Evolutionary conservation across 2,888 invertebrate species (phyloP).

Genomic region (Ectemnius continuus): DNA sequence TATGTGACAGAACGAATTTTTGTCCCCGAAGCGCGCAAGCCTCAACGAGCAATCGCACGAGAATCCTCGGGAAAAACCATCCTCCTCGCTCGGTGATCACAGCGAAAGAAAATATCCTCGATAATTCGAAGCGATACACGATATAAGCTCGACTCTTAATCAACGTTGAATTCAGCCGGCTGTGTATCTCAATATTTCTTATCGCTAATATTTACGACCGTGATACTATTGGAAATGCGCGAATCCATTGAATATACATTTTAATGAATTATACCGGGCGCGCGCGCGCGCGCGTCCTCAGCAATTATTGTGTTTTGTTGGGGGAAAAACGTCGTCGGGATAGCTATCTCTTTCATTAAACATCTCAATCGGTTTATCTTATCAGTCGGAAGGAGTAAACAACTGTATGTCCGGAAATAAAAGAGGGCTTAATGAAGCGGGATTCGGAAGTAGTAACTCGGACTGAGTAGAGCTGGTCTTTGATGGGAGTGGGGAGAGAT

Average conservation of each 20-base stretch:
- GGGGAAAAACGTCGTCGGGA: too few species aligned
- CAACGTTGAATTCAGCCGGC: background rate
- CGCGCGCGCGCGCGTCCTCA: too few species aligned
- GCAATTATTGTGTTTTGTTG: too few species aligned
- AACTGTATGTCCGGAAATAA: background rate
- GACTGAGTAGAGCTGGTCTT: conserved; percentile 9
- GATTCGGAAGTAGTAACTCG: conserved; percentile 16
- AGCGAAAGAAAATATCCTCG: background rate
- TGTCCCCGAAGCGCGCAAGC: background rate
- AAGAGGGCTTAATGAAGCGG: conserved; percentile 22
- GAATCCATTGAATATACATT: too few species aligned
- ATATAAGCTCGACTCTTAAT: conserved; percentile 3
- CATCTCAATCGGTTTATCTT: too few species aligned
- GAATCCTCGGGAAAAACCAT: background rate
- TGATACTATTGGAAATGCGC: background rate
- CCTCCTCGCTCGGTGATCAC: background rate
- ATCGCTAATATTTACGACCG: background rate
- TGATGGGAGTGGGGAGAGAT: conserved; percentile 32
- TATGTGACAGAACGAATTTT: background rate
- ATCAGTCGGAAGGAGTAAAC: background rate
- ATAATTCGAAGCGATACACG: background rate
- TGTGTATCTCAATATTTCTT: background rate
- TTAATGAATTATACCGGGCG: too few species aligned
- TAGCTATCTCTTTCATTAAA: too few species aligned
- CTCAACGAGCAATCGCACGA: too few species aligned